Evolutionary conservation across 2,797 vertebrate species (phyloP).

Genomic region (Paratrypauchen microcephalus): DNA sequence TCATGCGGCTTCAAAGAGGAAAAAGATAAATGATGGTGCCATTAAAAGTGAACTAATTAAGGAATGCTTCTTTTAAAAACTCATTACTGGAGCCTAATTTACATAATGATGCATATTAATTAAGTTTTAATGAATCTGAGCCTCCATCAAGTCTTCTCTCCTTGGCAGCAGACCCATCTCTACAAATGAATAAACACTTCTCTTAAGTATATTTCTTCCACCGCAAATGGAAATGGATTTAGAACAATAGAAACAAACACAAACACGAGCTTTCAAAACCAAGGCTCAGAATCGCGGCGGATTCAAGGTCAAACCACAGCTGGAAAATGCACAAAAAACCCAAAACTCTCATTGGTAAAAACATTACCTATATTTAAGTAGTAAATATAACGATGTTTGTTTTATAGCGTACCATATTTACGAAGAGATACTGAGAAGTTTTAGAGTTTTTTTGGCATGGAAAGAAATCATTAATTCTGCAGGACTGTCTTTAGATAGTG

Average conservation of each 20-base stretch:
- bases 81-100: conserved; percentile 99
- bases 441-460: conserved; percentile 5
- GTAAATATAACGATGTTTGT: conserved; percentile 26
- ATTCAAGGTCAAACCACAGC: conserved; percentile 74
- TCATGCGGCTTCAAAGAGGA: conserved; percentile 98
- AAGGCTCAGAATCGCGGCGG: conserved; percentile 60
- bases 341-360: conserved; percentile 46
- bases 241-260: conserved; percentile 90
- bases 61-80: conserved; percentile 99
- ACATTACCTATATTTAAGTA: conserved; percentile 28
- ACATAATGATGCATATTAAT: conserved; percentile 99
- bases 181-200: conserved; percentile 99
- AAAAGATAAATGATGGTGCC: conserved; percentile 99
- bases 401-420: conserved; percentile 37
- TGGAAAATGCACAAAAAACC: conserved; percentile 32
- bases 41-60: conserved; percentile 99
- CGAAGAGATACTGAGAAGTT: conserved; percentile 36
- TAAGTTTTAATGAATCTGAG: conserved; percentile 99
- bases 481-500: conserved; percentile 56
- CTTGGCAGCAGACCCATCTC: conserved; percentile 99
- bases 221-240: conserved; percentile 91
- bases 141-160: conserved; percentile 99
- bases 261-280: conserved; percentile 79
- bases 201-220: conserved; percentile 95
- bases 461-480: conserved; percentile 56